Percentiles rank a stretch among this genome's conserved stretches.
Evolutionary conservation across 2,888 invertebrate species (phyloP).

Genomic region (Dexiosoma caninum): DNA sequence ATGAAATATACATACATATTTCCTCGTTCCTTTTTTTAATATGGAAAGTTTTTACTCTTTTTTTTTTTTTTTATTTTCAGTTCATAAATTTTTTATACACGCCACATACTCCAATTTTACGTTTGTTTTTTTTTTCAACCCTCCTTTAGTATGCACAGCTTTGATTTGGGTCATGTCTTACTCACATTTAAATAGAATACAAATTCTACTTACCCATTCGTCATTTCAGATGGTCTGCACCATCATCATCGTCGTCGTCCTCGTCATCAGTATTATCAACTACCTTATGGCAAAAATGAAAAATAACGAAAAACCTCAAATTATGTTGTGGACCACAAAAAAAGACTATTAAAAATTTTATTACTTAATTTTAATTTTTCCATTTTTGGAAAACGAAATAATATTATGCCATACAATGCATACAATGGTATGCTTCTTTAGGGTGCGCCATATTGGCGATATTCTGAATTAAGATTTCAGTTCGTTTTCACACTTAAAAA

Average conservation of each 20-base stretch:
- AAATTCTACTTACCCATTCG: constrained; percentile 27
- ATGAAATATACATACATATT: constrained; percentile 1
- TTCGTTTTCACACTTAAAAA: too few relatives aligned
- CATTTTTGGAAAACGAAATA: constrained; percentile 49
- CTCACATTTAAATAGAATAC: background rate
- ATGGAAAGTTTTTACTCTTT: background rate
- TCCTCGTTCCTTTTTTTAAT: background rate
- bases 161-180: constrained; percentile 27
- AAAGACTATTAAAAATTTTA: constrained; percentile 65
- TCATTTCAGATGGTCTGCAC: constrained; percentile 40
- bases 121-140: background rate
- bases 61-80: constrained; percentile 25
- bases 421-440: background rate
- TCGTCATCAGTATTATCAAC: background rate
- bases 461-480: too few relatives aligned
- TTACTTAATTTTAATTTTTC: constrained; percentile 60
- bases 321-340: constrained; percentile 62
- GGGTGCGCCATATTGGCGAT: constrained; percentile 55
- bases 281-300: background rate
- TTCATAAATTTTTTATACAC: constrained; percentile 40
- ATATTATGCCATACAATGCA: background rate
- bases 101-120: background rate
- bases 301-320: constrained; percentile 51
- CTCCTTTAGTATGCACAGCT: background rate
- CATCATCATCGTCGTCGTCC: constrained; percentile 1